Evolutionary conservation across 2,888 invertebrate species (phyloP).

Genomic region (Brachyptera putata): DNA sequence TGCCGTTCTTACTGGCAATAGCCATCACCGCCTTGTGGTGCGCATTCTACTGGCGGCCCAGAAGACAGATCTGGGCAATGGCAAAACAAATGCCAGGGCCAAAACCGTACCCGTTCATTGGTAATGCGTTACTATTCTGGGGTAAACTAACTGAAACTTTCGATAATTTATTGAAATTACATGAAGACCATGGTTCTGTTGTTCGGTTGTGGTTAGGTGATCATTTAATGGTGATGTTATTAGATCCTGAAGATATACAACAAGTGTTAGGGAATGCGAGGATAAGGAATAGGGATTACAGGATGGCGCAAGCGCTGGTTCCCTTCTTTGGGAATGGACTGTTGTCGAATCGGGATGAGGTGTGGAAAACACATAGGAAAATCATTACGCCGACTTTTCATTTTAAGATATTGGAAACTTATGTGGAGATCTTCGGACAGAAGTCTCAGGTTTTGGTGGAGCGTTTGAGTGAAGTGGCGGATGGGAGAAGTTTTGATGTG

Average conservation of each 20-base stretch:
- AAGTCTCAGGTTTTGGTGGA: background rate
- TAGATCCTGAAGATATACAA: slow-evolving; percentile 8
- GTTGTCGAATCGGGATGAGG: slow-evolving; percentile 4
- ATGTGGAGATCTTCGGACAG: slow-evolving; percentile 11
- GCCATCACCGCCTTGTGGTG: background rate
- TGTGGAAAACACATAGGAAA: slow-evolving; percentile 1
- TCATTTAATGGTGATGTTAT: background rate
- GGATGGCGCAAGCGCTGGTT: background rate
- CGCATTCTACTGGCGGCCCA: background rate
- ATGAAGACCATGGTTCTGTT: background rate
- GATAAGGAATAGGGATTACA: background rate
- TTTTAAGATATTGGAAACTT: slow-evolving; percentile 4
- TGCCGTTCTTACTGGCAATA: background rate
- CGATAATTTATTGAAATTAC: background rate
- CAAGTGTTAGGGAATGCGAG: background rate
- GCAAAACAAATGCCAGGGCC: background rate
- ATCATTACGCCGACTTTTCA: slow-evolving; percentile 17
- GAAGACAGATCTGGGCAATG: background rate
- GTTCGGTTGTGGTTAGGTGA: background rate
- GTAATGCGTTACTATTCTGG: background rate
- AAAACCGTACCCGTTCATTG: background rate
- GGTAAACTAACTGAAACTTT: background rate
- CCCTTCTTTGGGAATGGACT: slow-evolving; percentile 8
- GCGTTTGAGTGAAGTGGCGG: background rate
- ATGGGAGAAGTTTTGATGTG: background rate